Conservation (phyloP, 2,888 invertebrate species). For the Pseudococcus longispinus region DNA sequence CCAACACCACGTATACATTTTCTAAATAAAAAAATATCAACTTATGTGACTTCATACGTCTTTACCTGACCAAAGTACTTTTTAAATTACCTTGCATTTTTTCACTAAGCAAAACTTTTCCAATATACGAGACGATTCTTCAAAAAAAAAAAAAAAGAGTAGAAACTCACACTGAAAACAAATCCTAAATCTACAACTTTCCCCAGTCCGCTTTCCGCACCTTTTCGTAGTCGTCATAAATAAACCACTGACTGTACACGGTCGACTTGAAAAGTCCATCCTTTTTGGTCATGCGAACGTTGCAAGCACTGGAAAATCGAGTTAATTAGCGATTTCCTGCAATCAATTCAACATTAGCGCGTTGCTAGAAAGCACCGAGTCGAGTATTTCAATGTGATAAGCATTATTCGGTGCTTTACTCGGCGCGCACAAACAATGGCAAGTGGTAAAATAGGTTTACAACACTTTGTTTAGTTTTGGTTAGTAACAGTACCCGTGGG, state of each 20-base stretch:
- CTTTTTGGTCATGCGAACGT: not conserved
- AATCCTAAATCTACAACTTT: not conserved
- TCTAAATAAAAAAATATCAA: not conserved
- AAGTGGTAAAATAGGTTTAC: constrained; percentile 37
- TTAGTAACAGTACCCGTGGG: constrained; percentile 39
- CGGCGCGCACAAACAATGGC: constrained; percentile 25
- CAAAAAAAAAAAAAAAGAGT: not conserved
- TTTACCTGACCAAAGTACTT: not conserved
- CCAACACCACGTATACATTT: not conserved
- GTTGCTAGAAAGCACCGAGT: not conserved
- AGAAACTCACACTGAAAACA: not conserved
- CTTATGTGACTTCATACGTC: not conserved
- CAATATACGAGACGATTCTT: not conserved
- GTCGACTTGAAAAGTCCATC: constrained; percentile 5
- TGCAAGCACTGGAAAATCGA: not conserved
- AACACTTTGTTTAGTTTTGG: constrained; percentile 45
- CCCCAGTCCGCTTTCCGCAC: not conserved
- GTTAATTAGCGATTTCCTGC: constrained; percentile 18
- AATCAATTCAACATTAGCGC: constrained; percentile 36
- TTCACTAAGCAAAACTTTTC: not conserved
- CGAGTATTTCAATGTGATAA: constrained; percentile 35
- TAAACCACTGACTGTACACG: not conserved
- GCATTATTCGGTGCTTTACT: constrained; percentile 33
- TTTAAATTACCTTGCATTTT: not conserved
- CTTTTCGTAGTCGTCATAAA: not conserved